Conservation (phyloP, 2,113 vertebrate genomes). For the Apodemus speciosus region DNA sequence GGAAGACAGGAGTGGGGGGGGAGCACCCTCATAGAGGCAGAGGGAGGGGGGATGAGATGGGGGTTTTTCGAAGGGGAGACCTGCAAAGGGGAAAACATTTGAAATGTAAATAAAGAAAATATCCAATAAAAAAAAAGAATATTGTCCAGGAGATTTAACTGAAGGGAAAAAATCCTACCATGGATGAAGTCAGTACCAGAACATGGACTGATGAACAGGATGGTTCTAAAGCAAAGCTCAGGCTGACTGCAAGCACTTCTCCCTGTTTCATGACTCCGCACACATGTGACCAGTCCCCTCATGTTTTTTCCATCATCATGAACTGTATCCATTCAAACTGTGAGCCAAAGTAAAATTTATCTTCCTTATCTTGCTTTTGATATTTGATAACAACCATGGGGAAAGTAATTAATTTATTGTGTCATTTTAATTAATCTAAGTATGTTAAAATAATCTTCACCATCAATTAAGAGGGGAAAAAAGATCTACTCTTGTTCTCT, state of each 20-base stretch:
- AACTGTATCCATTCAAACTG: background rate
- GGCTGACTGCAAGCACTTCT: background rate
- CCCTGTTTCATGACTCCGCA: background rate
- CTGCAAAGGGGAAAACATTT: too few relatives aligned
- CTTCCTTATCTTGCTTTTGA: background rate
- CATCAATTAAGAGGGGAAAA: background rate
- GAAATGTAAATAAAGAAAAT: too few relatives aligned
- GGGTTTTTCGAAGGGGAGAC: too few relatives aligned
- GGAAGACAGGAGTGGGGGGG: too few relatives aligned
- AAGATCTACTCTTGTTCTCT: background rate
- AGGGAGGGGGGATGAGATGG: too few relatives aligned
- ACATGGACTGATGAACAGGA: background rate
- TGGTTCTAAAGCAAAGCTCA: background rate
- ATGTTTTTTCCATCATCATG: background rate
- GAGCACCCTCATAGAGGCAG: too few relatives aligned
- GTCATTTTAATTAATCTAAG: slow-evolving; percentile 25
- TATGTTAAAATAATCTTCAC: background rate
- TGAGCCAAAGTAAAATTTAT: background rate
- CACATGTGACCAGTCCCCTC: background rate
- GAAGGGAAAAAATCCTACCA: background rate
- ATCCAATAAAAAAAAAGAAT: too few relatives aligned
- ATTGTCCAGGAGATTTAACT: background rate
- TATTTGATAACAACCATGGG: background rate
- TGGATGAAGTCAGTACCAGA: too few relatives aligned
- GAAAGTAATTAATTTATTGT: background rate